Percentiles rank a stretch among this genome's conserved stretches.
These are phyloP conservation scores for Alectoris magna DNA, from an alignment of 2,797 vertebrate genomes.

Conservation along the genomic window DNA sequence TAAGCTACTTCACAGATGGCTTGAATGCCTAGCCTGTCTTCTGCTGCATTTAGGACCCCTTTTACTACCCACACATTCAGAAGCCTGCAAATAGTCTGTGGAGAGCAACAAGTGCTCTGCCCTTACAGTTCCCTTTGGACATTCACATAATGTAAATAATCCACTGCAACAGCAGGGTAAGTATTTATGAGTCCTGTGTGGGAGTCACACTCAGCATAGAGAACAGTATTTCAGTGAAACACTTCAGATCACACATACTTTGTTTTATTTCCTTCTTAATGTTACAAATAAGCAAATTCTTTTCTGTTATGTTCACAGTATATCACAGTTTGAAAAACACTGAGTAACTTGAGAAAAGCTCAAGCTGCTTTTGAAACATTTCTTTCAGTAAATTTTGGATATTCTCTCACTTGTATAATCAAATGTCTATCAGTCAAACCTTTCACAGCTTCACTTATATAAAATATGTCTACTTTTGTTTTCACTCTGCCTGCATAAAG, in stretches of 20 bases:
- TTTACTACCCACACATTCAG: constrained; percentile 13
- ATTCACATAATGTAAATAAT: constrained; percentile 22
- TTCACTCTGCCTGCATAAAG: constrained; percentile 4
- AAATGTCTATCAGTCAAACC: constrained; percentile 27
- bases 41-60: background rate
- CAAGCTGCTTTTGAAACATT: constrained; percentile 19
- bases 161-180: background rate
- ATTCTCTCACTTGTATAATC: background rate
- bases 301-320: background rate
- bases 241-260: constrained; percentile 3
- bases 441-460: constrained; percentile 5
- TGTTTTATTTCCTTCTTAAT: constrained; percentile 34
- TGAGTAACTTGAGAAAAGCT: constrained; percentile 15
- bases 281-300: background rate
- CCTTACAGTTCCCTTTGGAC: constrained; percentile 9
- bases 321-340: constrained; percentile 19
- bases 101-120: constrained; percentile 20
- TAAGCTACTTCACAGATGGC: constrained; percentile 9
- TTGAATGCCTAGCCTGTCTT: background rate
- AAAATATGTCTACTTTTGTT: constrained; percentile 39
- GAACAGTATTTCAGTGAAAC: constrained; percentile 41
- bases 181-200: constrained; percentile 24
- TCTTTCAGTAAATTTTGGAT: background rate
- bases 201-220: constrained; percentile 5
- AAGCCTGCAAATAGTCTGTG: constrained; percentile 34